phyloP scores from a whole-genome alignment of 2,888 invertebrate genomes.

The Standfussiana lucernea region DNA sequence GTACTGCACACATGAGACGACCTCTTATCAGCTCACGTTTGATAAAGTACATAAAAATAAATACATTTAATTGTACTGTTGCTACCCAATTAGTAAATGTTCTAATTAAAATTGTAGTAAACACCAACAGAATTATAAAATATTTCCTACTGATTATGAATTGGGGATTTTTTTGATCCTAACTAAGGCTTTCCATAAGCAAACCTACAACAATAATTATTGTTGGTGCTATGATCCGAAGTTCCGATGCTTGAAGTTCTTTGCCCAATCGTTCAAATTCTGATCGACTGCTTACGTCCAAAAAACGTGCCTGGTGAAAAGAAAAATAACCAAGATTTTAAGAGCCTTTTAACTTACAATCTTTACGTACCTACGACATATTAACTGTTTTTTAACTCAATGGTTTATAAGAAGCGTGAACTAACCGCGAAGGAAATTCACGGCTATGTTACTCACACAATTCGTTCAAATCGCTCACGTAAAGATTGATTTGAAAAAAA shows the following conservation, averaged over 20 bases:
- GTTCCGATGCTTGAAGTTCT: background rate
- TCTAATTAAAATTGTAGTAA: constrained; percentile 20
- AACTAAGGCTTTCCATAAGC: background rate
- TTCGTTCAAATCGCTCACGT: background rate
- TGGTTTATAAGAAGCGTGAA: background rate
- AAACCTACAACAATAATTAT: background rate
- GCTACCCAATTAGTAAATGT: constrained; percentile 6
- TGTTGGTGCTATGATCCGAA: background rate
- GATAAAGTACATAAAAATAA: constrained; percentile 33
- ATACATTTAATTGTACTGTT: constrained; percentile 13
- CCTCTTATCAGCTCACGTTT: constrained; percentile 26
- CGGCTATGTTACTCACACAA: background rate
- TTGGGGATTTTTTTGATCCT: background rate
- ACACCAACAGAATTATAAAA: background rate
- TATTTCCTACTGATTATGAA: background rate
- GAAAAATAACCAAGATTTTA: background rate
- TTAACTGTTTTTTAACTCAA: background rate
- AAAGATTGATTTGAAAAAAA: background rate
- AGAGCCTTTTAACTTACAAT: background rate
- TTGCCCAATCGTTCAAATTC: background rate
- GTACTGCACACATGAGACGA: background rate
- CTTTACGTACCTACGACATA: background rate
- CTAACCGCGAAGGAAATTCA: too few species aligned
- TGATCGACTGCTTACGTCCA: background rate
- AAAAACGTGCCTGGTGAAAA: background rate